phyloP scores from a whole-genome alignment of 2,113 vertebrate species.

The Albula glossodonta region DNA sequence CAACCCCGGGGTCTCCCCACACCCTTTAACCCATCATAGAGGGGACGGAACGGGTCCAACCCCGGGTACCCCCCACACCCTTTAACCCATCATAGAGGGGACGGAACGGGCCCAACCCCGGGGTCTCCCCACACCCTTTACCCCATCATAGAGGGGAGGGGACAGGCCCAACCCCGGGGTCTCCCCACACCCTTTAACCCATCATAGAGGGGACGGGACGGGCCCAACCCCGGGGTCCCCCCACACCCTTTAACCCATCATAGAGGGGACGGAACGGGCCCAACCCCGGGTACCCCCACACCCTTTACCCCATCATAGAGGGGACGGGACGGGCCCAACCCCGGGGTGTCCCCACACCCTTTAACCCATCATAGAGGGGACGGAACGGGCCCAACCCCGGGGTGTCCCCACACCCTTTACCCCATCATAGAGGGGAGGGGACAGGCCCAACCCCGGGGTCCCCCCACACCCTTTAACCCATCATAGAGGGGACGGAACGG shows the following conservation, averaged over 20 bases:
- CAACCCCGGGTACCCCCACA: neutral
- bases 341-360: neutral
- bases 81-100: slow-evolving; percentile 42
- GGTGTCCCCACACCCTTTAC: neutral
- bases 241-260: slow-evolving; percentile 44
- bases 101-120: too few species aligned
- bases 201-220: neutral
- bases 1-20: too few species aligned
- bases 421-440: neutral
- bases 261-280: slow-evolving; percentile 19
- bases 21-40: slow-evolving; percentile 45
- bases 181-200: neutral
- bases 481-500: neutral
- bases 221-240: too few species aligned
- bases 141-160: slow-evolving; percentile 30
- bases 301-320: slow-evolving; percentile 43
- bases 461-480: neutral
- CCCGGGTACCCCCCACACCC: too few species aligned
- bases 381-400: neutral
- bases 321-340: neutral
- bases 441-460: neutral
- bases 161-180: neutral
- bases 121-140: too few species aligned
- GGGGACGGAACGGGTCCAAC: neutral
- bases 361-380: neutral